phyloP scores from a whole-genome alignment of 2,888 invertebrate genomes.

The Operophtera brumata region DNA sequence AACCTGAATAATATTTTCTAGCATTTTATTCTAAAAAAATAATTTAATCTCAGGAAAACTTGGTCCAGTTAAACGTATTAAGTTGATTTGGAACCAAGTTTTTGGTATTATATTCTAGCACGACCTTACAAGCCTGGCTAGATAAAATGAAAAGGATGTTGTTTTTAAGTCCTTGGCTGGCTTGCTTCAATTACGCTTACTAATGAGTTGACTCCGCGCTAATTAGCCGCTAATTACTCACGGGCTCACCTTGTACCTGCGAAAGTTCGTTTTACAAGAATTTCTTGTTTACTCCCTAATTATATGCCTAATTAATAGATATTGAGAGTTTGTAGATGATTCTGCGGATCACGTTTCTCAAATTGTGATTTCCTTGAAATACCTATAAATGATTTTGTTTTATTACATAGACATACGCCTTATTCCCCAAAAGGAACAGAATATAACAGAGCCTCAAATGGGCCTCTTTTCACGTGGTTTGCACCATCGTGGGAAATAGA shows the following conservation, averaged over 20 bases:
- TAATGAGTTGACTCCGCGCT: slow-evolving; percentile 74
- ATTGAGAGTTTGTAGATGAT: slow-evolving; percentile 26
- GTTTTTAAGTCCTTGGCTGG: slow-evolving; percentile 59
- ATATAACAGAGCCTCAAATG: too few relatives aligned
- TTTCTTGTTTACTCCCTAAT: slow-evolving; percentile 55
- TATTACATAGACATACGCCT: too few relatives aligned
- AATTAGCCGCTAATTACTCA: slow-evolving; percentile 78
- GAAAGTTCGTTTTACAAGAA: slow-evolving; percentile 57
- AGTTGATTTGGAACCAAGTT: too few relatives aligned
- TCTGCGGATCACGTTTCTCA: slow-evolving; percentile 24
- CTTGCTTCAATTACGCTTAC: slow-evolving; percentile 72
- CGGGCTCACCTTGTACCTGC: slow-evolving; percentile 62
- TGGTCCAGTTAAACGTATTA: too few relatives aligned
- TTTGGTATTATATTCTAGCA: too few relatives aligned
- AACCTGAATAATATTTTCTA: too few relatives aligned
- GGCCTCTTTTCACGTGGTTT: too few relatives aligned
- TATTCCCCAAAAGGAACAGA: too few relatives aligned
- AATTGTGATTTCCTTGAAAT: slow-evolving; percentile 1
- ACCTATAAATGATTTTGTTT: not conserved
- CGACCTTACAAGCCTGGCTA: too few relatives aligned
- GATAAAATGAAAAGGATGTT: slow-evolving; percentile 56
- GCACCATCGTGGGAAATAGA: too few relatives aligned
- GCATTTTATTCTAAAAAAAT: too few relatives aligned
- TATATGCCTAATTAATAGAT: slow-evolving; percentile 44
- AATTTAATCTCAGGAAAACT: too few relatives aligned